Base-by-base conservation (phyloP, 2,888 invertebrate genomes). In the Embidobia sp. region DNA sequence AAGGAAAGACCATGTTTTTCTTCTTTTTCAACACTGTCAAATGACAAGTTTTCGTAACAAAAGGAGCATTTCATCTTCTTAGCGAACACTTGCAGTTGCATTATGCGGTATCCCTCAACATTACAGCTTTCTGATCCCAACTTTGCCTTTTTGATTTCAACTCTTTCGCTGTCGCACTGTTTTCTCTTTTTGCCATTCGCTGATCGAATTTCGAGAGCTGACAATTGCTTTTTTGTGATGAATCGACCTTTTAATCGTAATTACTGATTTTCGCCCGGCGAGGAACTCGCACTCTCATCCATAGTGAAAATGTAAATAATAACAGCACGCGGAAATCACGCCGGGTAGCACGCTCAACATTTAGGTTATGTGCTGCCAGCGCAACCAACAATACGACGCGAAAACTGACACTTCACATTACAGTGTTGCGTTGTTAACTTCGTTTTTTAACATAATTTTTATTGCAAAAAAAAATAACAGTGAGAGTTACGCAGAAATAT, bases 21-120 rank as follows among this genome's bases (percentile, higher is more conserved):
- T 49, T 78, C 75, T 4, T 57, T 57, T 29, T 46, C 33, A 13
- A 70, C 35, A 27, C 55, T 55, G 15, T 49, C 57, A 29, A 78
- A 66, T 26, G 61, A 70, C 40, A 78, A 31, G 27, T 46, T 42
- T 49, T 74, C 66, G 33, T 61, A 31, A 44, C 74, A 78, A 26
- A 53, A 7, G 11, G 7, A 6, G 27, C 75, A 78, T 55, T 70
- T 64, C 75, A 75, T 72, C 55, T 72, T 19, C 16, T 55, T 42
- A 0, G 61, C 78, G 3, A 78, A 33, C 6, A 51, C 18, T 22
- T 51, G 15, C 8, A 70, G 63, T 6, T 61, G 33, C 37, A 72
- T 70, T 15, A 78, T 64, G 2, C 78, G 69, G 18, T 67, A 69
- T 10, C 77, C 40, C 7, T 48, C 49, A 31, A 18, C 26, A 6